Base-by-base conservation (phyloP, 2,888 invertebrate species). In the Gonocerus acuteangulatus region DNA sequence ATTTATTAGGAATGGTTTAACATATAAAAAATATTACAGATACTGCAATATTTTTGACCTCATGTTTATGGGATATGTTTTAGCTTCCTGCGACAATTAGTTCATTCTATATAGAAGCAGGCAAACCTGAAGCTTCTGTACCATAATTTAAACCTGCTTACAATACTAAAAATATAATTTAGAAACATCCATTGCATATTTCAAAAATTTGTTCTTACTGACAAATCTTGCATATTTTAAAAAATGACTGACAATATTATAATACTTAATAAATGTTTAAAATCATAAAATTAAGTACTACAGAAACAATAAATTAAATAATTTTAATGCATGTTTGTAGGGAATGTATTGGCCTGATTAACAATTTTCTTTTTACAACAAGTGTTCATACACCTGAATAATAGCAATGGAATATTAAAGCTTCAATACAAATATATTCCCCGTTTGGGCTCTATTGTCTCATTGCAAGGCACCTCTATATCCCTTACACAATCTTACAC, bases 401-500 rank as follows among this genome's bases (percentile, higher is more conserved):
- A 52, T 64, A 57, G 64, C 62, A 64, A 64, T 60, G 49, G 60
- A 60, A 45, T 64, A 59, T 64, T 65, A 65, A 65, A 65, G 65
- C 65, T 65, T 65, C 39, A 54, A 21, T 61, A 48, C 45, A 48
- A 23, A 48, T 54, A 42, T 45, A 49, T 63, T 62, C 61, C 62
- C 48, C 13, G 4, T 39, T 27, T 19, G 51, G 60, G 57, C 52
- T 63, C 65, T 65, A 65, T 65, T 65, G 65, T 65, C 65, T 63
- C 54, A 58, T 61, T 63, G 61, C 63, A 65, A 65, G 65, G 65
- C 62, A 65, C 65, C 58, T 52, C 65, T 64, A 64, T 49, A 64
- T 62, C 64, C 61, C 64, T 64, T 64, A 64, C 59, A 64, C 62
- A 47, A 62, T 61, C 61, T 52, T 62, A 45, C 64, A 64, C 64